Percentiles rank a stretch among this genome's conserved stretches.
Conservation (phyloP, 2,888 invertebrate species). For the Drosophila cracens region DNA sequence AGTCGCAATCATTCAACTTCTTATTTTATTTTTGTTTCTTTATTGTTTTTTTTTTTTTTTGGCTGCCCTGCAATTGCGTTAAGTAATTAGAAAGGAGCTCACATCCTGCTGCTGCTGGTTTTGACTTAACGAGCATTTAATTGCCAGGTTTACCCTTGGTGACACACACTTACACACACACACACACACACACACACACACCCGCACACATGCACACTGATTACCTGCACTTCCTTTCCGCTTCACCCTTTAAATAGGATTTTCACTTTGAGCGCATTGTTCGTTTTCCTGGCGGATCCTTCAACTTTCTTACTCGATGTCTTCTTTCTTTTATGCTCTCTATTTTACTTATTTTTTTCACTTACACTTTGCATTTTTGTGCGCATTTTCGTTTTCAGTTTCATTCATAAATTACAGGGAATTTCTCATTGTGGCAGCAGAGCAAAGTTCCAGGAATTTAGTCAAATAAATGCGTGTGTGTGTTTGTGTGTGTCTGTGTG, state of each 20-base stretch:
- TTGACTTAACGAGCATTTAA: constrained; percentile 76
- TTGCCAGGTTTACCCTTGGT: constrained; percentile 56
- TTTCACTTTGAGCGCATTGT: constrained; percentile 55
- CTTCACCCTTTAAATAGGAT: constrained; percentile 62
- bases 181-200: constrained; percentile 9
- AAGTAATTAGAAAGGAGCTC: constrained; percentile 61
- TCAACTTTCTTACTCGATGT: constrained; percentile 1
- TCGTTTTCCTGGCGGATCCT: constrained; percentile 12
- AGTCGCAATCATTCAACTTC: neutral
- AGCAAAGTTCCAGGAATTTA: constrained; percentile 38
- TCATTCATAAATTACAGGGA: constrained; percentile 75
- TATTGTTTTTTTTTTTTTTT: neutral
- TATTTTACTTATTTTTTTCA: constrained; percentile 2
- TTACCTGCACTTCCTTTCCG: constrained; percentile 60
- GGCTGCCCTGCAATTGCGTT: constrained; percentile 47
- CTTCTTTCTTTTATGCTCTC: neutral
- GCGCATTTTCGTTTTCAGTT: constrained; percentile 40
- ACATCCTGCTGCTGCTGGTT: constrained; percentile 46
- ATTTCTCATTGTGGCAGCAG: constrained; percentile 47
- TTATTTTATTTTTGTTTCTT: neutral
- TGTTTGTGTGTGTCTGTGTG: constrained; percentile 9
- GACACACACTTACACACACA: constrained; percentile 30
- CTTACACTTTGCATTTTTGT: constrained; percentile 38
- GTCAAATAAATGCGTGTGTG: constrained; percentile 2
- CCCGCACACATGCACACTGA: constrained; percentile 2